These are phyloP conservation scores for Drosophila equinoxialis DNA, from an alignment of 1,140 invertebrate species.

Conservation along the genomic window DNA sequence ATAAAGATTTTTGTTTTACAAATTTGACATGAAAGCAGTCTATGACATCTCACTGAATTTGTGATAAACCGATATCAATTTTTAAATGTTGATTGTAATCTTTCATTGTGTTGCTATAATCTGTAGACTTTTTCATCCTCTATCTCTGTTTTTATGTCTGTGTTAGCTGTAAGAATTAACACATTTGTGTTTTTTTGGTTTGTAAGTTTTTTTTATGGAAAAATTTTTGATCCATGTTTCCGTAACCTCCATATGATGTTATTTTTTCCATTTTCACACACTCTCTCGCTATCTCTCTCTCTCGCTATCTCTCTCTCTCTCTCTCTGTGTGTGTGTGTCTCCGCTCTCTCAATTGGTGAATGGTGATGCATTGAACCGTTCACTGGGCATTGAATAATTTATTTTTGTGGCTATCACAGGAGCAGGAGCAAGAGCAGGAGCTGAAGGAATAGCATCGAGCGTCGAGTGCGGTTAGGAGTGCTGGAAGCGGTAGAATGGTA, in stretches of 20 bases:
- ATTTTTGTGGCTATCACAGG: conserved; percentile 24
- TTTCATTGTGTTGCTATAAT: not conserved
- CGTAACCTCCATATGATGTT: conserved; percentile 9
- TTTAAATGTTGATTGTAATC: not conserved
- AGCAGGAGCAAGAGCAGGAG: not conserved
- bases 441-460: not conserved
- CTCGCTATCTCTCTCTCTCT: not conserved
- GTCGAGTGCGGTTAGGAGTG: not conserved
- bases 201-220: not conserved
- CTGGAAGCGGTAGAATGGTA: not conserved
- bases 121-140: not conserved
- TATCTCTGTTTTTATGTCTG: no score
- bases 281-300: not conserved
- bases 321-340: not conserved
- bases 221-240: conserved; percentile 8
- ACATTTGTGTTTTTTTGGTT: not conserved
- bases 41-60: no score
- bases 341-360: conserved; percentile 16
- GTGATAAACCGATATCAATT: no score
- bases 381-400: conserved; percentile 56
- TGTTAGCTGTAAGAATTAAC: not conserved
- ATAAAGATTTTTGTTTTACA: no score
- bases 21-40: no score
- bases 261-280: not conserved
- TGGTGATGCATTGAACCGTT: conserved; percentile 46